A percentile compares a stretch with the other conserved stretches of the same genome.
These are phyloP conservation scores for Phymastichus coffea DNA, from an alignment of 1,140 invertebrate genomes.

Conservation along the genomic window DNA sequence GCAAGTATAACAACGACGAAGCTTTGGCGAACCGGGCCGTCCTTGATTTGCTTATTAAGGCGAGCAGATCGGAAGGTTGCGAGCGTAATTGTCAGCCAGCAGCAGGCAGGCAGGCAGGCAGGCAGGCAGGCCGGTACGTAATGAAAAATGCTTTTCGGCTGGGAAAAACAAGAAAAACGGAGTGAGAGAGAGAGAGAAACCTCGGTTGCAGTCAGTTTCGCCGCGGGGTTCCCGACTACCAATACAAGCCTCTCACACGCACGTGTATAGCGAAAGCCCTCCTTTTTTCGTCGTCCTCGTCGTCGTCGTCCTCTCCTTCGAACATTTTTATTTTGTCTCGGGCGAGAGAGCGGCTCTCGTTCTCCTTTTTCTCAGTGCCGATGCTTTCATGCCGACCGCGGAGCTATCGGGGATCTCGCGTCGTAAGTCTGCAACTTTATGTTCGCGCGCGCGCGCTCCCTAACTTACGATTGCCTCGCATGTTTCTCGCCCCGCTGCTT, in stretches of 20 bases:
- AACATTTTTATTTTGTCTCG: conserved; percentile 44
- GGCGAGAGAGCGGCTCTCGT: too few species aligned
- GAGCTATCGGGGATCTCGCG: conserved; percentile 58
- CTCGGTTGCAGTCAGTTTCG: conserved; percentile 6
- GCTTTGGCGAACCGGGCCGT: neutral
- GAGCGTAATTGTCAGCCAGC: neutral
- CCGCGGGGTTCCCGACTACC: conserved; percentile 19
- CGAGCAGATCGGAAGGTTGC: conserved; percentile 6
- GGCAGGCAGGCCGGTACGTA: neutral
- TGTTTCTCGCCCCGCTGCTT: conserved; percentile 43
- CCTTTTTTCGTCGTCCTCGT: conserved; percentile 29
- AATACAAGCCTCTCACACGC: conserved; percentile 25
- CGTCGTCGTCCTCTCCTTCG: too few species aligned
- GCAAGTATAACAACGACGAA: conserved; percentile 2
- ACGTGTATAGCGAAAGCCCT: conserved; percentile 9
- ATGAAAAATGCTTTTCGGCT: neutral
- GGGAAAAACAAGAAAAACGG: neutral
- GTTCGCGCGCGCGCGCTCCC: conserved; percentile 50
- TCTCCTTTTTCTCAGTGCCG: too few species aligned
- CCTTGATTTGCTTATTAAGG: conserved; percentile 12
- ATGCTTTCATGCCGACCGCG: conserved; percentile 58
- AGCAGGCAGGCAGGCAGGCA: neutral
- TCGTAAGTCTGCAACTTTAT: conserved; percentile 60
- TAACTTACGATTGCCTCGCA: conserved; percentile 57
- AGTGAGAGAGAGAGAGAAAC: conserved; percentile 6